Evolutionary conservation across 2,797 vertebrate genomes (phyloP), one percentile per base, ranked within the genome.

Genomic region (Odontamblyopus rebecca): DNA sequence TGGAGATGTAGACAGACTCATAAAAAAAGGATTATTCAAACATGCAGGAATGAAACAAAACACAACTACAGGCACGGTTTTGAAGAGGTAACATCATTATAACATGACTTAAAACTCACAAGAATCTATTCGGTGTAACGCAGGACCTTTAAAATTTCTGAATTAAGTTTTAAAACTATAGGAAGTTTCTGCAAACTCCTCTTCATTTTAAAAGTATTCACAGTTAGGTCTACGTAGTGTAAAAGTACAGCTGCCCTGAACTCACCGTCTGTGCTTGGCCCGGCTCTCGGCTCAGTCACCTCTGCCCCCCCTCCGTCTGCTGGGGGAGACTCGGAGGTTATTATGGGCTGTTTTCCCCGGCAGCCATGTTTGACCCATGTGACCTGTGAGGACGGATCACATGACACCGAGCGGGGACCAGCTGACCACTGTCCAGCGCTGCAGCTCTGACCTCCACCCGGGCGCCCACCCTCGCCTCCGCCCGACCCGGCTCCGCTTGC

Each of bases 271-370:
- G 61, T 13, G 61, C 63, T 26, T 4, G 41, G 41, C 63, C 19
- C 9, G 63, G 41, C 63, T 65, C 41, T 23, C 18, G 1, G 6
- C 26, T 18, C 23, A 16, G 6, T 50, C n/a, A 50, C 41, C 64
- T 29, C 64, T 30, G 23, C 44, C 41, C 41, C 27, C 26, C 23
- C 41, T 29, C 44, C 44, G 26, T 66, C 64, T 66, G 64, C 29
- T 51, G 44, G 44, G 64, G 44, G 64, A 48, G 26, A 27, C 26
- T 29, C 15, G 1, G 64, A 50, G 64, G 64, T 50, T 29, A 51
- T 66, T 66, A 66, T 9, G 44, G 64, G 15, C 41, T 30, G 62
- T 51, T 66, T 29, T 66, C 51, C 26, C 64, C 64, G 26, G 64
- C 64, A 66, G 64, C 64, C 44, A 27, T 30, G 44, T 66, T 15